Percentiles rank a stretch among this genome's conserved stretches.
These are phyloP conservation scores for Emydura subglobosa DNA, from an alignment of 2,113 vertebrate species.

Conservation along the genomic window DNA sequence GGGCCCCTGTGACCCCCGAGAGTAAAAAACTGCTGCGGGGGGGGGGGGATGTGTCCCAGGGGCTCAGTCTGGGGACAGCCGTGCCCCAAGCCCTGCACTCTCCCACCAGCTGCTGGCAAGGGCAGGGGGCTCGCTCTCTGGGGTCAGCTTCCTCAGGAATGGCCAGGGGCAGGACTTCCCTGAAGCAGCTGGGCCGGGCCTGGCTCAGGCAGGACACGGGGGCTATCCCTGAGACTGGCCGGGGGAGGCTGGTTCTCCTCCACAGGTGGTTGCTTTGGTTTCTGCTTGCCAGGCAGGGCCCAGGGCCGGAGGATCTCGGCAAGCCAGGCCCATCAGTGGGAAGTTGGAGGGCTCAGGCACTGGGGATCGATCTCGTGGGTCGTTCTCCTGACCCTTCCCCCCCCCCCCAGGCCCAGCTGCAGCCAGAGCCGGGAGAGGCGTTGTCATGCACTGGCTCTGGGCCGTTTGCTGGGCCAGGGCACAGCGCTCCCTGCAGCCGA, in stretches of 20 bases:
- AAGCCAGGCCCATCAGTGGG: too few species aligned
- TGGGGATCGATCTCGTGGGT: background rate
- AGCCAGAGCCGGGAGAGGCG: background rate
- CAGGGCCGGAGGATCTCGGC: background rate
- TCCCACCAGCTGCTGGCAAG: background rate
- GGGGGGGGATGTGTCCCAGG: background rate
- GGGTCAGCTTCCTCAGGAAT: background rate
- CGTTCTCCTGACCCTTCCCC: too few species aligned
- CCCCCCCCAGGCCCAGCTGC: background rate
- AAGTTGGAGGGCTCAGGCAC: background rate
- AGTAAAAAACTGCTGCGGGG: background rate
- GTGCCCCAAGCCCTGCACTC: constrained; percentile 12
- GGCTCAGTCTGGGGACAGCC: constrained; percentile 56
- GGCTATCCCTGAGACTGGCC: background rate
- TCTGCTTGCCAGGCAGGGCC: background rate
- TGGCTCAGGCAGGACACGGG: background rate
- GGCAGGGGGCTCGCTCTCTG: background rate
- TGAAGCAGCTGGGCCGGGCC: background rate
- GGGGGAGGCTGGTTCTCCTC: background rate
- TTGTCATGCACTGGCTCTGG: background rate
- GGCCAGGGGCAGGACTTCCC: background rate
- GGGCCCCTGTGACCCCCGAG: background rate
- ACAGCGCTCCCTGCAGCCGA: background rate
- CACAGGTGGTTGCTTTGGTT: background rate
- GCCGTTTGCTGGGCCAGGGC: background rate